phyloP scores from a whole-genome alignment of 2,888 invertebrate species.

The Ectemnius continuus region DNA sequence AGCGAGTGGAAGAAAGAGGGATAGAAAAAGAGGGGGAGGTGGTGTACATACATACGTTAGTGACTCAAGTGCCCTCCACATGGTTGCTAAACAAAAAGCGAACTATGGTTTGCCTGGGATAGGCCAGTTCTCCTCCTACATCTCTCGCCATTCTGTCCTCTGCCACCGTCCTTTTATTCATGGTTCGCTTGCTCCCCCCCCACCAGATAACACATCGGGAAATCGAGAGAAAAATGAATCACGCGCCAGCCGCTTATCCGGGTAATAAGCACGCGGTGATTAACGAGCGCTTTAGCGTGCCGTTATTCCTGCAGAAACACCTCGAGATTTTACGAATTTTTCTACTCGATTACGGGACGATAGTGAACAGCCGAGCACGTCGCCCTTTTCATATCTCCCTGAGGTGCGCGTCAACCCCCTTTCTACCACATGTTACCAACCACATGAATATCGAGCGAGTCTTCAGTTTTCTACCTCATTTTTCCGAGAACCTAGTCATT shows the following conservation, averaged over 20 bases:
- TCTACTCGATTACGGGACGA: neutral
- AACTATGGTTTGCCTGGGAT: conserved; percentile 24
- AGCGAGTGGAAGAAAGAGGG: too few species aligned
- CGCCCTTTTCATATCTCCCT: too few species aligned
- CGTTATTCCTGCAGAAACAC: neutral
- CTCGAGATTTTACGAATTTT: neutral
- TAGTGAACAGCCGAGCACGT: too few species aligned
- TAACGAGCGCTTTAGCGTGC: neutral
- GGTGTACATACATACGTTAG: too few species aligned
- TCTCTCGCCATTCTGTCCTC: conserved; percentile 5
- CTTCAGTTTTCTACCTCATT: too few species aligned
- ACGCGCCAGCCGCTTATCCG: neutral
- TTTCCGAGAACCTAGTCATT: too few species aligned
- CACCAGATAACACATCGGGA: neutral
- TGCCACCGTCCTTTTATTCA: too few species aligned
- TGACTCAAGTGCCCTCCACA: too few species aligned
- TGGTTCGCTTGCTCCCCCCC: neutral
- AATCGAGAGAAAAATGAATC: neutral
- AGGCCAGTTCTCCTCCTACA: conserved; percentile 33
- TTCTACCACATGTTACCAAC: too few species aligned
- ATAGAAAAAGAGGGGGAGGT: too few species aligned
- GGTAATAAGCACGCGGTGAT: neutral
- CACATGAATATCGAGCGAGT: too few species aligned
- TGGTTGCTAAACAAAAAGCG: neutral
- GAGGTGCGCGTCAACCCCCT: too few species aligned